Conservation (phyloP, 2,888 invertebrate species). For the Yponomeuta cagnagella region DNA sequence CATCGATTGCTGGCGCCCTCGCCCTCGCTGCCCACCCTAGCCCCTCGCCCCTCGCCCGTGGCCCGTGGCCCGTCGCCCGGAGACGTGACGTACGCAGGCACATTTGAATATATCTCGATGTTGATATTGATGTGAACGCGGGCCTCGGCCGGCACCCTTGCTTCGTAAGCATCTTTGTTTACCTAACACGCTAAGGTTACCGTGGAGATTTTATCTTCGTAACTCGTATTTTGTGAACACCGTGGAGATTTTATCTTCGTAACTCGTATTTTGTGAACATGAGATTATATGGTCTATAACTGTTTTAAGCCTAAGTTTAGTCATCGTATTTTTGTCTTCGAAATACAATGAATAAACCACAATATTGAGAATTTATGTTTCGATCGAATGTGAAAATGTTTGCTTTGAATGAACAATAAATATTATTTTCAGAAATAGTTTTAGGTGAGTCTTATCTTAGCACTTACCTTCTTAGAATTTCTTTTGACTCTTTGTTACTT, state of each 20-base stretch:
- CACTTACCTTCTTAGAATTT: too few relatives aligned
- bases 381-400: too few relatives aligned
- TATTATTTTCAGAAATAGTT: too few relatives aligned
- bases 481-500: too few relatives aligned
- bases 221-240: neutral
- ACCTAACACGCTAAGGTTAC: neutral
- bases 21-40: neutral
- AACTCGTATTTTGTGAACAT: too few relatives aligned
- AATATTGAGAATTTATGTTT: too few relatives aligned
- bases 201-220: neutral
- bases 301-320: too few relatives aligned
- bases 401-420: too few relatives aligned
- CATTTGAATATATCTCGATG: constrained; percentile 1
- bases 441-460: too few relatives aligned
- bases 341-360: too few relatives aligned
- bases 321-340: too few relatives aligned
- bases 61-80: neutral
- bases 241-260: neutral
- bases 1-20: neutral
- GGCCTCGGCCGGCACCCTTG: neutral
- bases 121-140: neutral
- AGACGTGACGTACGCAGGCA: neutral
- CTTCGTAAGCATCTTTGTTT: neutral
- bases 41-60: neutral
- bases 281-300: too few relatives aligned